Base-by-base conservation (phyloP, 2,113 vertebrate genomes). In the Typhlomys cinereus region DNA sequence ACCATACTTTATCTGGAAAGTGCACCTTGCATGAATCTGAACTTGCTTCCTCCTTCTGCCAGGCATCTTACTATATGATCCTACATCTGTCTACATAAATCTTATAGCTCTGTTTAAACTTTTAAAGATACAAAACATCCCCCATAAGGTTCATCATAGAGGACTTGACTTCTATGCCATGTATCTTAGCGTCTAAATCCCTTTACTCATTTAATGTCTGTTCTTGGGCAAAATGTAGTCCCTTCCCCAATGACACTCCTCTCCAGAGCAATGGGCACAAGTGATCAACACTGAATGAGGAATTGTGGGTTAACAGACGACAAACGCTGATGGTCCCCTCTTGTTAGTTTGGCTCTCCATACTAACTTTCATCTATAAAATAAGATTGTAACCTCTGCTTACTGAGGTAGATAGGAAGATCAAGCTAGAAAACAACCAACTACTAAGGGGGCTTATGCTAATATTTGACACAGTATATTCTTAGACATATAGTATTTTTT, bases 301-400 rank as follows among this genome's bases (percentile, higher is more conserved):
- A 25, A 5, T 50, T 3, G 3, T 9, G 50, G n/a, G 31, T 17
- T 31, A 52, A 41, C 1, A 29, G 39, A 76, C 23, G 36, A 61
- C 41, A 7, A 31, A 62, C 0, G 11, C 36, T 48, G 21, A 41
- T 1, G 27, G 27, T 70, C 29, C 41, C 5, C 29, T 48, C 31
- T 44, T 20, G 14, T 57, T 61, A 74, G 59, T 59, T 75, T 41
- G 48, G 52, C 27, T 67, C 48, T 61, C 61, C 3, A 73, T 46
- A 64, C 29, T 59, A 6, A 13, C 31, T 88, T 85, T 86, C 66
- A 54, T 74, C 57, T n/a, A n/a, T 79, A 23, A 93, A 88, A 75
- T 57, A 59, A 57, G 39, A 54, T 50, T 54, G 8, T 31, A 11
- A 44, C 15, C 61, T 41, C n/a, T 81, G 61, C 50, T 46, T 83